These are phyloP conservation scores for Aradus depressus DNA, from an alignment of 2,888 invertebrate genomes.

Conservation along the genomic window DNA sequence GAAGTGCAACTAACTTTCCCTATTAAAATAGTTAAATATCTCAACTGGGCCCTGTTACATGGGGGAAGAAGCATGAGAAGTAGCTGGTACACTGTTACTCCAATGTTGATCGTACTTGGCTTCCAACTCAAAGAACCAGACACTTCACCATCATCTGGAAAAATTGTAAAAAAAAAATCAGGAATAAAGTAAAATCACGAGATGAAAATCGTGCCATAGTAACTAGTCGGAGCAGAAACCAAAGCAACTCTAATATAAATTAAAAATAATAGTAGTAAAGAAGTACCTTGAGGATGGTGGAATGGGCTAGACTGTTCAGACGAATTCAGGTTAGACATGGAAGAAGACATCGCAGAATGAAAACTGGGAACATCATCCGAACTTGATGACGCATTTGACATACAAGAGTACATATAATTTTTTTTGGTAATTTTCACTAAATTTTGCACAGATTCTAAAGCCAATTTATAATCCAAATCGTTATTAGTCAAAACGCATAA, in stretches of 20 bases:
- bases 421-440: conserved; percentile 16
- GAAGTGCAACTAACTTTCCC: too few relatives aligned
- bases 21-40: conserved; percentile 13
- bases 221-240: too few relatives aligned
- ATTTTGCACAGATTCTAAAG: conserved; percentile 17
- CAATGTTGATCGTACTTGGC: conserved; percentile 3
- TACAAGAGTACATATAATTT: too few relatives aligned
- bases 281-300: background rate
- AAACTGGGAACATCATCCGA: conserved; percentile 16
- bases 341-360: conserved; percentile 18
- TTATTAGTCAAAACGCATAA: conserved; percentile 9
- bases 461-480: conserved; percentile 20
- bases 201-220: too few relatives aligned
- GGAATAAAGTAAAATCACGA: too few relatives aligned
- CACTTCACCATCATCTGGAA: too few relatives aligned
- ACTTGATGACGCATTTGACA: conserved; percentile 4
- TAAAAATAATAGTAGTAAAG: too few relatives aligned
- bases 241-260: too few relatives aligned
- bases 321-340: background rate
- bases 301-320: background rate
- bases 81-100: conserved; percentile 16
- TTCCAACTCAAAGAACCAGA: too few relatives aligned
- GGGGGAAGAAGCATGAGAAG: conserved; percentile 21
- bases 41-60: conserved; percentile 20
- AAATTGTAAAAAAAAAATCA: too few relatives aligned